phyloP scores from a whole-genome alignment of 92 coral and sea anemone genomes.

The Epizoanthus rinbou region DNA sequence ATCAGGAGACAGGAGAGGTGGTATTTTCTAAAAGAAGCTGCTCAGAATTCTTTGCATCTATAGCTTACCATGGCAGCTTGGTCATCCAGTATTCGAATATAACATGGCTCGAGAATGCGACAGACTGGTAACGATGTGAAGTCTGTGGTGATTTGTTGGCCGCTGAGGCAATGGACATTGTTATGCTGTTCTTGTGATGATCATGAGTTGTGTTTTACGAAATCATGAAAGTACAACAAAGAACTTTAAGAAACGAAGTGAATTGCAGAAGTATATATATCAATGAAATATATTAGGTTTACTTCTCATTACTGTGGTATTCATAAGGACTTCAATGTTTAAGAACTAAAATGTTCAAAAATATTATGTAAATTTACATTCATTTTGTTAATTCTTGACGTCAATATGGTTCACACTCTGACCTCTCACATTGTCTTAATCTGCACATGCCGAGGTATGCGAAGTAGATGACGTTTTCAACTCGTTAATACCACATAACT shows the following conservation, averaged over 20 bases:
- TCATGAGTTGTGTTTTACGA: neutral
- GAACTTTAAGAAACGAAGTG: neutral
- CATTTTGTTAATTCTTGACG: too few species aligned
- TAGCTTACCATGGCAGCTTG: neutral
- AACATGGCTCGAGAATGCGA: neutral
- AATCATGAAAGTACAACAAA: neutral
- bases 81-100: neutral
- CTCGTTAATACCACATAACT: too few species aligned
- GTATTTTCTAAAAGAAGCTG: neutral
- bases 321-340: neutral
- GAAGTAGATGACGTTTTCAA: too few species aligned
- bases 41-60: neutral
- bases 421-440: too few species aligned
- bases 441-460: too few species aligned
- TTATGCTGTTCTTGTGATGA: neutral
- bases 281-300: constrained; percentile 13
- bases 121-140: neutral
- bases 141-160: neutral
- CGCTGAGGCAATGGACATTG: neutral
- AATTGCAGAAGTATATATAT: neutral
- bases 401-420: too few species aligned
- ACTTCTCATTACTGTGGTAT: neutral
- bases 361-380: too few species aligned
- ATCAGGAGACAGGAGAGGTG: constrained; percentile 11
- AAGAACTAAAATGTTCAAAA: neutral